Base-by-base conservation (phyloP, 1,140 invertebrate species). In the Cylas formicarius region DNA sequence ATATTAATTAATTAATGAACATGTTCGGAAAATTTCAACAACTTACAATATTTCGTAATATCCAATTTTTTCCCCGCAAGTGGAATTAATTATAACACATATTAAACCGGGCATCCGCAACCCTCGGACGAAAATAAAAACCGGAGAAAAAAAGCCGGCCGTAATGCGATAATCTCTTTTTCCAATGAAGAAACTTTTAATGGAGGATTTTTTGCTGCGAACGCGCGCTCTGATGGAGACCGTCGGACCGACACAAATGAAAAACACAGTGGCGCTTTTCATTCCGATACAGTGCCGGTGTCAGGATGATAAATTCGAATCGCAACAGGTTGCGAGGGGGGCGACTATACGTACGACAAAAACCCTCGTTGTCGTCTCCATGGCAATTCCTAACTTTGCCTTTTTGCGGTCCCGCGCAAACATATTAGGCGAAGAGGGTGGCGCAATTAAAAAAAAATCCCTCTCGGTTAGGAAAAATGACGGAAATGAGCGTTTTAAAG, bases 261-360 rank as follows among this genome's bases (percentile, higher is more conserved):
- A 46, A 46, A 46, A n/a, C n/a, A n/a, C n/a, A 46, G 44, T 23
- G 13, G 21, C 19, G n/a, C 23, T 24, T 31, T 33, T 46, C 36
- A 14, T 22, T 23, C 19, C 40, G 35, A 46, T 46, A 23, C 33
- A 46, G 29, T 36, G 44, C 18, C 44, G 27, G 36, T 29, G 44
- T 39, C 44, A 46, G 40, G 44, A 46, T 46, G 44, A 46, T 46
- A 46, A 46, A 46, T 46, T 46, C 44, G 44, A 33, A 11, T 29
- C 13, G 44, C 44, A 46, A 46, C 44, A 46, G 44, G 44, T n/a
- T n/a, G n/a, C n/a, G n/a, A n/a, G n/a, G n/a, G n/a, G n/a, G n/a
- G 38, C 22, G 44, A 35, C 24, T 18, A 11, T 35, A 37, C 36
- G 13, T 20, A 14, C 38, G 38, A 29, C 43, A 45, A 45, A 45